phyloP scores from a whole-genome alignment of 2,113 vertebrate species.

The Hyla sarda region DNA sequence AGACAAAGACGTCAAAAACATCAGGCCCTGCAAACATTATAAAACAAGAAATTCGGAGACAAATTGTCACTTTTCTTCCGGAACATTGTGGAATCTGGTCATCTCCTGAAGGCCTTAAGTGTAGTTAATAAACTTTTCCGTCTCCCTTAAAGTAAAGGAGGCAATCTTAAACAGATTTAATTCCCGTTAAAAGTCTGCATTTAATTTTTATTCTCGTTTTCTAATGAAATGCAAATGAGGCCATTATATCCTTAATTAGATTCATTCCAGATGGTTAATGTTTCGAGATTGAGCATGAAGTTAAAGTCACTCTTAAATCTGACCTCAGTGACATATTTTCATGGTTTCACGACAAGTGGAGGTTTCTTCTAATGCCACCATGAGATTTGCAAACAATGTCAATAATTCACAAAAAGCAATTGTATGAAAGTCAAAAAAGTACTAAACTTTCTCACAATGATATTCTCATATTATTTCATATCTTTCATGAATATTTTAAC shows the following conservation, averaged over 20 bases:
- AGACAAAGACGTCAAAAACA: conserved; percentile 61
- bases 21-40: background rate
- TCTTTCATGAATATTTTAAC: conserved; percentile 7
- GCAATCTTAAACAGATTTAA: background rate
- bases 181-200: conserved; percentile 9
- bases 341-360: conserved; percentile 11
- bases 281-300: conserved; percentile 5
- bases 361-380: background rate
- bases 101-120: background rate
- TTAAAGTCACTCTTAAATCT: conserved; percentile 32
- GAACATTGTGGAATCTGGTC: background rate
- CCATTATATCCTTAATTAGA: conserved; percentile 16
- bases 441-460: conserved; percentile 11
- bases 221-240: conserved; percentile 35
- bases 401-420: conserved; percentile 17
- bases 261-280: conserved; percentile 46
- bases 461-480: background rate
- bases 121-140: background rate
- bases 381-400: conserved; percentile 27
- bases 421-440: conserved; percentile 18
- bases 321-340: conserved; percentile 30
- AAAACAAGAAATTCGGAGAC: background rate
- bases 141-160: conserved; percentile 16
- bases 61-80: background rate
- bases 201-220: conserved; percentile 17